phyloP scores from a whole-genome alignment of 2,888 invertebrate species.

The Macroteleia sp. region DNA sequence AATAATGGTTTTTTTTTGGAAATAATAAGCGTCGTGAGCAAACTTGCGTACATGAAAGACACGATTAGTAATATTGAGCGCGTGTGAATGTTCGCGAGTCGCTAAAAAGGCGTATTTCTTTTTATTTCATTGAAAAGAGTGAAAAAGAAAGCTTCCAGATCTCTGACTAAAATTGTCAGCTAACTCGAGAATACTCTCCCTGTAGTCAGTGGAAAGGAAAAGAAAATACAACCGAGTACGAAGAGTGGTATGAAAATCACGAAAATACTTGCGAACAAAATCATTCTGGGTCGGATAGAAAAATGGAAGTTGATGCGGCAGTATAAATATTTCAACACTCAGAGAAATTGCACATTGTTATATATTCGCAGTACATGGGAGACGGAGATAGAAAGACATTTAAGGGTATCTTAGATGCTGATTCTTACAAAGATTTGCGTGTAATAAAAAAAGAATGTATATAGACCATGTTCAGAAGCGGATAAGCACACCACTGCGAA shows the following conservation, averaged over 20 bases:
- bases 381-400: background rate
- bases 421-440: background rate
- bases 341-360: too few species aligned
- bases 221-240: background rate
- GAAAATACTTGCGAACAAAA: background rate
- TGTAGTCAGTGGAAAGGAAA: background rate
- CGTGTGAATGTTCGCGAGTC: too few species aligned
- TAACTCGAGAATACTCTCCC: too few species aligned
- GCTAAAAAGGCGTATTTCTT: too few species aligned
- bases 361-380: background rate
- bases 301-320: background rate
- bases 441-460: background rate
- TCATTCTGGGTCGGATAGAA: background rate
- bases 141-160: too few species aligned
- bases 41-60: too few species aligned
- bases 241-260: background rate
- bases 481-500: background rate
- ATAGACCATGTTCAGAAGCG: slow-evolving; percentile 1
- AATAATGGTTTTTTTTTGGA: too few species aligned
- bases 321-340: too few species aligned
- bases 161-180: too few species aligned
- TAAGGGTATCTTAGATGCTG: background rate
- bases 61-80: too few species aligned
- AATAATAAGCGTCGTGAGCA: too few species aligned
- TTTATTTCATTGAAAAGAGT: too few species aligned